These are phyloP conservation scores for Zeugodacus cucurbitae DNA, from an alignment of 1,140 invertebrate genomes.

Conservation along the genomic window DNA sequence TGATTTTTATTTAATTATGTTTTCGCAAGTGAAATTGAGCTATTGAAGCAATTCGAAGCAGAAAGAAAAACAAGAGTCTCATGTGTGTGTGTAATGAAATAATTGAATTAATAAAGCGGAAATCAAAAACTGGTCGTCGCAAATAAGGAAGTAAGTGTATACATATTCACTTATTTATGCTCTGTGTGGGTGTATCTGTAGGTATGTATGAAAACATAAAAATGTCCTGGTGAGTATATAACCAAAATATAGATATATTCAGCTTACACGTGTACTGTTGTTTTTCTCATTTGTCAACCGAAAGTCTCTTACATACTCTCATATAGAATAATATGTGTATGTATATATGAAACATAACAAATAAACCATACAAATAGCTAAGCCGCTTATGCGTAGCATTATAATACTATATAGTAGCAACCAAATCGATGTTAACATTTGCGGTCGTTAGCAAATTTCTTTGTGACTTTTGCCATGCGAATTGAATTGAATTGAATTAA, in stretches of 20 bases:
- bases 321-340: too few relatives aligned
- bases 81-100: not conserved
- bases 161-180: not conserved
- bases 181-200: not conserved
- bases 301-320: too few relatives aligned
- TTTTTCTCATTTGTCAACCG: too few relatives aligned
- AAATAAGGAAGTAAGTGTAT: not conserved
- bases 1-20: not conserved
- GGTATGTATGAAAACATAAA: not conserved
- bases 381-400: not conserved
- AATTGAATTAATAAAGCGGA: not conserved
- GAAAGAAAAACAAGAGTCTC: not conserved
- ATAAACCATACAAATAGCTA: not conserved
- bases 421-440: not conserved
- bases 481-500: not conserved
- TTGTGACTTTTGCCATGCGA: not conserved
- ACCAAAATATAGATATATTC: not conserved
- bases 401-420: not conserved
- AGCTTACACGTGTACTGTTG: too few relatives aligned
- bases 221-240: too few relatives aligned
- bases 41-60: not conserved
- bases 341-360: too few relatives aligned
- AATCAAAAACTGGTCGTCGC: too few relatives aligned
- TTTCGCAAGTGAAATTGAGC: not conserved
- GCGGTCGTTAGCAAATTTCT: not conserved